Percentiles rank a stretch among this genome's conserved stretches.
These are phyloP conservation scores for Nomada hirtipes DNA, from an alignment of 2,888 invertebrate species.

Conservation along the genomic window DNA sequence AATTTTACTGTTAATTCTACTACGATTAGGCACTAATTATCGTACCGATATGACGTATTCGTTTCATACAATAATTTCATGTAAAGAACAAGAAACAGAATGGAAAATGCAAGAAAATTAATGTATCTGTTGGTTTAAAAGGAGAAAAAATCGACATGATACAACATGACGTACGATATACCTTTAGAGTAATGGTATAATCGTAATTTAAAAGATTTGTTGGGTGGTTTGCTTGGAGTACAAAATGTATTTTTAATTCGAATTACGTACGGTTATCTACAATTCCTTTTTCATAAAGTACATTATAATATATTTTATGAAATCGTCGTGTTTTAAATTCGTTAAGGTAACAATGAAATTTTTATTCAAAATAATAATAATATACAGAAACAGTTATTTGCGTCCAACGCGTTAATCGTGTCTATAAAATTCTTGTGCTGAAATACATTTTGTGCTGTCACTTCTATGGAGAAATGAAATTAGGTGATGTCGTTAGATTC, in stretches of 20 bases:
- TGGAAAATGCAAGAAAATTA: conserved; percentile 4
- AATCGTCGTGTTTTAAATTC: neutral
- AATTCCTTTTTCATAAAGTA: conserved; percentile 4
- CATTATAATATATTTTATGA: neutral
- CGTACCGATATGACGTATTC: conserved; percentile 43
- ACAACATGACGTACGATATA: neutral
- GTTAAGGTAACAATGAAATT: neutral
- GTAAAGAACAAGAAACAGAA: conserved; percentile 5
- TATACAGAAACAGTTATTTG: conserved; percentile 20
- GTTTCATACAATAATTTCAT: conserved; percentile 55
- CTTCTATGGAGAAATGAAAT: conserved; percentile 24
- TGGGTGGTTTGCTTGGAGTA: conserved; percentile 20
- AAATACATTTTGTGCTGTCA: conserved; percentile 33
- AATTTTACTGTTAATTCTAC: conserved; percentile 48
- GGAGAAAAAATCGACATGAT: conserved; percentile 19
- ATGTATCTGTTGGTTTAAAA: conserved; percentile 15
- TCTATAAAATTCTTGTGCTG: conserved; percentile 17
- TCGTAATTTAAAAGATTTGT: conserved; percentile 23
- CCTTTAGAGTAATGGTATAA: neutral
- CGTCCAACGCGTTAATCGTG: conserved; percentile 16
- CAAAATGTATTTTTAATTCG: conserved; percentile 39
- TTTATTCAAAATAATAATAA: neutral
- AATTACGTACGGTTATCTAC: conserved; percentile 10
- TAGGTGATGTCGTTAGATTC: conserved; percentile 37
- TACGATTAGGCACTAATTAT: conserved; percentile 54